Base-by-base conservation (phyloP, 2,888 invertebrate species). In the Latrodectus elegans region DNA sequence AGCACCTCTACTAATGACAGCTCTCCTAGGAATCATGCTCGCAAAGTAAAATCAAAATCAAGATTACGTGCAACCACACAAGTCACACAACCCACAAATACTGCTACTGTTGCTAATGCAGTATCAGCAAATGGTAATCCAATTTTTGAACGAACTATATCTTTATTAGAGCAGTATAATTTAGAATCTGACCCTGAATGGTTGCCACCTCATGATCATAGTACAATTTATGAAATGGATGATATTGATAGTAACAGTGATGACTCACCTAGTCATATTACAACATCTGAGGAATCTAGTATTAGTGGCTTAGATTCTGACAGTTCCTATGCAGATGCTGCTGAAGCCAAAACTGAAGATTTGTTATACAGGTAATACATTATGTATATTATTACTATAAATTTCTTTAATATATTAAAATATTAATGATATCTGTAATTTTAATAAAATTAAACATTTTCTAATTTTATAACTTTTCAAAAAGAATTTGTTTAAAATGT, bases 151-250 rank as follows among this genome's bases (percentile, higher is more conserved):
- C 67, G 87, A n/a, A 87, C 87, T 14, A 49, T 73, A 1, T 49
- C 82, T 52, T 60, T 87, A 65, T 70, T 87, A 53, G 73, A 82
- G 26, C 77, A 78, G 12, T 82, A 82, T 38, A 82, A 74, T 70
- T 26, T 82, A 12, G 87, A 87, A 68, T 87, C 87, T 4, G 87
- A 87, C 53, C 82, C 82, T 10, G 87, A 87, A 38, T 82, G 81
- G 81, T 11, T 76, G 8, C 80, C 80, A 4, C 26, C 67, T 4
- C 10, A 12, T 22, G 8, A 22, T 17, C 60, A 79, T 26, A 14
- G 60, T 71, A 22, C 79, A 26, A 70, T 49, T 38, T 49, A 79
- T n/a, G 22, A 26, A 14, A 60, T 22, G 9, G 64, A 70, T 71
- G 60, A 60, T 11, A 49, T 51, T 12, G 53, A 53, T 11, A 38